Evolutionary conservation across 2,797 vertebrate genomes (phyloP).

Genomic region (Dendrocincla tyrannina): DNA sequence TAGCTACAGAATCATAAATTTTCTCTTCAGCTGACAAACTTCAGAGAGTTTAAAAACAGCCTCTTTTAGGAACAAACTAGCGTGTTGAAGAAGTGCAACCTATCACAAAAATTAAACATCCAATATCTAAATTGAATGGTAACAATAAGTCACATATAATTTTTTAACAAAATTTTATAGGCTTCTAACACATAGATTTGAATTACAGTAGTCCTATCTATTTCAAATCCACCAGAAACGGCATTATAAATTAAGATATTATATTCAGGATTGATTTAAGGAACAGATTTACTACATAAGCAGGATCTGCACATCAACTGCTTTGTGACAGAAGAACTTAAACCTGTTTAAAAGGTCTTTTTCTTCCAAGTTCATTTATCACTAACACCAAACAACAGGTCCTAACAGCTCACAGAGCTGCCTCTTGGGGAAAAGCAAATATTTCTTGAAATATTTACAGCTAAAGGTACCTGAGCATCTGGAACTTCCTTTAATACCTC

Average conservation of each 20-base stretch:
- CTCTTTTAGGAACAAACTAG: neutral
- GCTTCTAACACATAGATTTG: neutral
- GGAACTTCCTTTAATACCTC: neutral
- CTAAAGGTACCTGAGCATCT: neutral
- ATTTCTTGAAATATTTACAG: neutral
- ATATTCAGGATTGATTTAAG: neutral
- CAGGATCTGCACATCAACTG: neutral
- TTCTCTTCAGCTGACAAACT: neutral
- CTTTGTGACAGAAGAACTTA: neutral
- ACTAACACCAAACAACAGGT: neutral
- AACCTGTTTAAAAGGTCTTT: neutral
- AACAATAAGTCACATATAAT: neutral
- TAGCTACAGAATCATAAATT: neutral
- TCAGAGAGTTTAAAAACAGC: neutral
- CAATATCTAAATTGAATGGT: neutral
- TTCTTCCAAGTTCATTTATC: neutral
- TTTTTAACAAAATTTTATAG: neutral
- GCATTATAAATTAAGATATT: neutral
- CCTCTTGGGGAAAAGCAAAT: neutral
- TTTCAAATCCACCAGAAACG: neutral
- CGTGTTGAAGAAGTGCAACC: rapidly evolving
- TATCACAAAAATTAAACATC: neutral
- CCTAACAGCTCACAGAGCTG: neutral
- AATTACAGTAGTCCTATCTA: neutral
- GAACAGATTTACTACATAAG: neutral